A percentile compares a stretch with the other conserved stretches of the same genome.
Conservation (phyloP, 2,888 invertebrate genomes). For the Synergus itoensis region DNA sequence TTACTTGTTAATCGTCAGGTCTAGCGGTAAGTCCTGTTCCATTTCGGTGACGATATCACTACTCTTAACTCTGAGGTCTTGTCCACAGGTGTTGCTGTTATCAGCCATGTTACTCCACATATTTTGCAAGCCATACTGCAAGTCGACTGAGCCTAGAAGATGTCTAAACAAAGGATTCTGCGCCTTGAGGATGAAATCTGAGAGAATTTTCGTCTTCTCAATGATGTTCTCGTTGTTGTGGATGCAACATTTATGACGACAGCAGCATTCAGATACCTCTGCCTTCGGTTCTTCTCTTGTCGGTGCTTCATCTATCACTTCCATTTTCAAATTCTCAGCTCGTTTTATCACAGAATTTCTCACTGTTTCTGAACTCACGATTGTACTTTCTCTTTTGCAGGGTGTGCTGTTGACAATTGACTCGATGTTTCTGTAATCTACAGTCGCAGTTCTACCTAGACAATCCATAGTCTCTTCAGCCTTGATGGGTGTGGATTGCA, state of each 20-base stretch:
- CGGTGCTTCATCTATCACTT: conserved; percentile 60
- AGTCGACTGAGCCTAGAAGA: conserved; percentile 70
- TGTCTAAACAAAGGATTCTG: conserved; percentile 73
- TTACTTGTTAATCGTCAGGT: conserved; percentile 77
- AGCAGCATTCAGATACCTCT: conserved; percentile 65
- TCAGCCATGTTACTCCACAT: conserved; percentile 71
- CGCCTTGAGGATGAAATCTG: conserved; percentile 73
- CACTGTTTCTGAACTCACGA: conserved; percentile 60
- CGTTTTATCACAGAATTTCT: conserved; percentile 75
- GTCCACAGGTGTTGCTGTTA: conserved; percentile 67
- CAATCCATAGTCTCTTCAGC: conserved; percentile 61
- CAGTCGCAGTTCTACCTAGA: conserved; percentile 62
- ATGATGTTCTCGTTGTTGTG: conserved; percentile 72
- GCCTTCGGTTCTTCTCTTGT: conserved; percentile 45
- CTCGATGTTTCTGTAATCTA: conserved; percentile 76
- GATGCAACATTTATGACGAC: conserved; percentile 73
- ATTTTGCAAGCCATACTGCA: conserved; percentile 72
- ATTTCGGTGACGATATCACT: conserved; percentile 74
- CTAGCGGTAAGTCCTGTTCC: conserved; percentile 77
- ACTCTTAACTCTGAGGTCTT: conserved; percentile 77
- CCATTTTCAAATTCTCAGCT: conserved; percentile 71
- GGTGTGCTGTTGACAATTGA: conserved; percentile 74
- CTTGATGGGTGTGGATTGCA: conserved; percentile 77
- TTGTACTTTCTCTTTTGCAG: conserved; percentile 65
- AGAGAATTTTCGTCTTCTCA: conserved; percentile 74